A percentile compares a stretch with the other conserved stretches of the same genome.
Conservation (phyloP, 2,888 invertebrate species). For the Palloptera scutellata region DNA sequence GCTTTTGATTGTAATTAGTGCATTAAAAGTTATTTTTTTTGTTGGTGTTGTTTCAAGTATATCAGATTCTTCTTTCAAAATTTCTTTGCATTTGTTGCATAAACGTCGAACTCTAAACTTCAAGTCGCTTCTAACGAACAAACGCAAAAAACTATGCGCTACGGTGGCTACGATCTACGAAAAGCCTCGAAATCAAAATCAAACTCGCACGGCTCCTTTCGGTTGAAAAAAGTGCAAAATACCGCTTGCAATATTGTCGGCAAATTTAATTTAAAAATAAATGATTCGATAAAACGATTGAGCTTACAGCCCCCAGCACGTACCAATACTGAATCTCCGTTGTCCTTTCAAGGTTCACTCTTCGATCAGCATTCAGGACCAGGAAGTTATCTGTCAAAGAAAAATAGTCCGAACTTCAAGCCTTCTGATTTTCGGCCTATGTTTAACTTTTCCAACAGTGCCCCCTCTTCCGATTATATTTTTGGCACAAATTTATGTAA, state of each 20-base stretch:
- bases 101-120: neutral
- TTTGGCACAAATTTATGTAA: constrained; percentile 59
- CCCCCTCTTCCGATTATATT: constrained; percentile 45
- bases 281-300: constrained; percentile 50
- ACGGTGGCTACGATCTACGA: constrained; percentile 62
- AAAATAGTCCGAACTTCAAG: constrained; percentile 41
- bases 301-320: constrained; percentile 31
- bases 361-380: constrained; percentile 51
- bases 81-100: neutral
- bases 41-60: too few relatives aligned
- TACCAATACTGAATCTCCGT: constrained; percentile 53
- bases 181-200: constrained; percentile 58
- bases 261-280: constrained; percentile 56
- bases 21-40: constrained; percentile 45
- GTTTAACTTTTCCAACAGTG: constrained; percentile 38
- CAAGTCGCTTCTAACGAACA: neutral
- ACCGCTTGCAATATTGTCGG: constrained; percentile 59
- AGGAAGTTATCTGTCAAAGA: constrained; percentile 19
- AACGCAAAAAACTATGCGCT: constrained; percentile 53
- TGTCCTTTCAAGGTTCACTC: constrained; percentile 61
- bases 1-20: constrained; percentile 54
- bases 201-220: constrained; percentile 51
- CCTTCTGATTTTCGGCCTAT: constrained; percentile 57
- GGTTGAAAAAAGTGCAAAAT: constrained; percentile 56
- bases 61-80: neutral